Conservation (phyloP, 2,113 vertebrate genomes). For the Silurus meridionalis region DNA sequence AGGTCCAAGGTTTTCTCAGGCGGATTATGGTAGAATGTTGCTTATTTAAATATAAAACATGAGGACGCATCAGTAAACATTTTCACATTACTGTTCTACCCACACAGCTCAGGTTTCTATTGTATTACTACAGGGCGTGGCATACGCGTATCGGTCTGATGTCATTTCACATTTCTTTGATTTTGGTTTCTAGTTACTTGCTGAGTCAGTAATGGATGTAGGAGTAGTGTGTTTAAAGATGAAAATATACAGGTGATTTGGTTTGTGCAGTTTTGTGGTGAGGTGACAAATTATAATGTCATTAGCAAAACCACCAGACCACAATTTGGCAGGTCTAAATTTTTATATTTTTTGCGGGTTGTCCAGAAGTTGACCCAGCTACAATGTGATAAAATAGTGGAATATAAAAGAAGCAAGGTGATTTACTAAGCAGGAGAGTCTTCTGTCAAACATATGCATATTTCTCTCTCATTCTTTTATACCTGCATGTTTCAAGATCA, state of each 20-base stretch:
- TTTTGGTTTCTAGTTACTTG: not conserved
- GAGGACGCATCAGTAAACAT: not conserved
- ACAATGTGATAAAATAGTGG: not conserved
- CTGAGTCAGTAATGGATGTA: not conserved
- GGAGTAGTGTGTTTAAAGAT: not conserved
- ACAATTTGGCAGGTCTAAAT: not conserved
- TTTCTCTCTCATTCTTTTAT: not conserved
- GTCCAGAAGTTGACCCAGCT: not conserved
- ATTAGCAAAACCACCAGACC: not conserved
- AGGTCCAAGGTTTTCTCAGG: not conserved
- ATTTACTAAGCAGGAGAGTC: too few species aligned
- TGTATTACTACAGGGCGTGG: slow-evolving; percentile 10
- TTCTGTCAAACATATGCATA: not conserved
- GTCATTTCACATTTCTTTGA: not conserved
- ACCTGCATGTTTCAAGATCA: not conserved
- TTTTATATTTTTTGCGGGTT: too few species aligned
- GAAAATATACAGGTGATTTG: not conserved
- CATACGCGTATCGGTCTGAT: not conserved
- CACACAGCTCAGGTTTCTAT: slow-evolving; percentile 27
- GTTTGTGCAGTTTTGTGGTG: not conserved
- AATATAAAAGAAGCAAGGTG: not conserved
- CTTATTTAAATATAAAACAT: slow-evolving; percentile 13
- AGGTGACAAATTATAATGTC: not conserved
- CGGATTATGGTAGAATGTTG: not conserved
- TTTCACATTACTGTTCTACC: not conserved